phyloP scores from a whole-genome alignment of 1,140 invertebrate species.

The Halictus rubicundus region DNA sequence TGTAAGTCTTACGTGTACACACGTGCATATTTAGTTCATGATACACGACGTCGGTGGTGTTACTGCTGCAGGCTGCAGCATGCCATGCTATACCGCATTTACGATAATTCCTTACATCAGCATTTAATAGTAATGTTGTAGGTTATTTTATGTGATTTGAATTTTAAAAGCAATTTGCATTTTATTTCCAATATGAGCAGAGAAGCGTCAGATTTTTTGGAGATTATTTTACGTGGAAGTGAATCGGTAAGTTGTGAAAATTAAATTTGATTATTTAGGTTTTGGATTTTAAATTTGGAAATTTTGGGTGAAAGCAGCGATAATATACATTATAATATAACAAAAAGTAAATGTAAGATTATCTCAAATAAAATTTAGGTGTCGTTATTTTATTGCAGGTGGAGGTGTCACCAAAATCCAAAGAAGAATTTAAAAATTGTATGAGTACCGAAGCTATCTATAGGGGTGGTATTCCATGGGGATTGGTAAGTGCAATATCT shows the following conservation, averaged over 20 bases:
- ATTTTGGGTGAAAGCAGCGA: not conserved
- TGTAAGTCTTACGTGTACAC: too few relatives aligned
- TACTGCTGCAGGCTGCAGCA: not conserved
- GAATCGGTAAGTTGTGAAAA: conserved; percentile 1
- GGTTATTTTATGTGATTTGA: too few relatives aligned
- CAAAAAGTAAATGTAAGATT: not conserved
- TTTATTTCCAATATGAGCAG: too few relatives aligned
- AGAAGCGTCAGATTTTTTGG: too few relatives aligned
- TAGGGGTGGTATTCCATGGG: not conserved
- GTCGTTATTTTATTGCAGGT: not conserved
- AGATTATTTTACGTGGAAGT: not conserved
- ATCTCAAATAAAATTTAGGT: not conserved
- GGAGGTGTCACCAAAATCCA: not conserved
- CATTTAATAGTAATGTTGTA: too few relatives aligned
- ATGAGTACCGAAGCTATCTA: not conserved
- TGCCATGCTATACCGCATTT: not conserved
- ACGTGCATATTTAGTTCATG: not conserved
- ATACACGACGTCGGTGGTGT: not conserved
- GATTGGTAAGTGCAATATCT: accelerated
- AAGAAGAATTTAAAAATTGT: not conserved
- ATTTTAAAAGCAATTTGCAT: too few relatives aligned
- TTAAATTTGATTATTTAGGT: not conserved
- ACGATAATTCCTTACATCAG: not conserved
- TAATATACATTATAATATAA: not conserved
- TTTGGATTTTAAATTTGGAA: too few relatives aligned